Conservation (phyloP, 2,888 invertebrate species). For the Sphaerophoria rueppellii region DNA sequence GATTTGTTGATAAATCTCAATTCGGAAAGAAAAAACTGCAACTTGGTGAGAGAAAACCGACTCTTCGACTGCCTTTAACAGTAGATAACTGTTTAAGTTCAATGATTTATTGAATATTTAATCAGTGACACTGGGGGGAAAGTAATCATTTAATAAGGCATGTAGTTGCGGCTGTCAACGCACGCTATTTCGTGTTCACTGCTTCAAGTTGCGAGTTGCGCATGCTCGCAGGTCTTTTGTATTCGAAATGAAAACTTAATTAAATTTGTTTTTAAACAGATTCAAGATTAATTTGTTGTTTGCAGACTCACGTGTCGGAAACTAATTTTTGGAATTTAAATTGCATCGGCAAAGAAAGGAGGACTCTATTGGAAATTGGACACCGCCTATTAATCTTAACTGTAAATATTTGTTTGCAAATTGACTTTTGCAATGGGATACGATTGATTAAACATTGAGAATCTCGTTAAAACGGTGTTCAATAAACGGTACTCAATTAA, state of each 20-base stretch:
- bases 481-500: too few relatives aligned
- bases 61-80: neutral
- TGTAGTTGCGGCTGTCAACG: conserved; percentile 59
- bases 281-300: conserved; percentile 27
- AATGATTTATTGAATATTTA: conserved; percentile 73
- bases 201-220: neutral
- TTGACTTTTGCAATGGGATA: too few relatives aligned
- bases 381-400: neutral
- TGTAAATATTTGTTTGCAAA: too few relatives aligned
- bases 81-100: conserved; percentile 65
- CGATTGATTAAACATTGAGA: too few relatives aligned
- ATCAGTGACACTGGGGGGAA: conserved; percentile 61
- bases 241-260: conserved; percentile 61
- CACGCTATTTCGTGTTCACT: neutral
- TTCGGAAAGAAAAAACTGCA: conserved; percentile 53
- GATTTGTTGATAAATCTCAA: conserved; percentile 71
- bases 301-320: conserved; percentile 32
- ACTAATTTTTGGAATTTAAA: conserved; percentile 1
- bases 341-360: neutral
- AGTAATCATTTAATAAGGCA: conserved; percentile 65
- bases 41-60: neutral
- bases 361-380: neutral
- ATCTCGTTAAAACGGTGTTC: too few relatives aligned
- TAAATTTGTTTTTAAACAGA: conserved; percentile 31
- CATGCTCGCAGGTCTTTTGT: conserved; percentile 38